These are phyloP conservation scores for Sepiola atlantica DNA, from an alignment of 2,888 invertebrate species.

Conservation along the genomic window DNA sequence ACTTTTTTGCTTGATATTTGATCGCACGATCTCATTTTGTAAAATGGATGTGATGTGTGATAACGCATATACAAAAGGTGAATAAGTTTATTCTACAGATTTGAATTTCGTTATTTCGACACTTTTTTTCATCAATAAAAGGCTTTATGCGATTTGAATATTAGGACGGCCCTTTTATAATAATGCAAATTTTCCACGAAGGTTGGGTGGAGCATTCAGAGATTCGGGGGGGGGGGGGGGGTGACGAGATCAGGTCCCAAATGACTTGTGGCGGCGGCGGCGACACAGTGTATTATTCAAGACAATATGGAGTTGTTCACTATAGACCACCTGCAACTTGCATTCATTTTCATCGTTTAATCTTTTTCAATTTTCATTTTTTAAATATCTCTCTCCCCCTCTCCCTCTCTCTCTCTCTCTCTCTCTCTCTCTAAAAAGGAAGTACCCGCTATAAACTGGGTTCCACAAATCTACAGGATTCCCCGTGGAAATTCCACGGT, in stretches of 20 bases:
- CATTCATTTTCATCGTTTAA: not conserved
- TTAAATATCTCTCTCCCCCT: too few relatives aligned
- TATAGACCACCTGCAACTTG: not conserved
- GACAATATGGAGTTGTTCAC: not conserved
- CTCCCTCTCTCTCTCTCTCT: too few relatives aligned
- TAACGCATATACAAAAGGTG: too few relatives aligned
- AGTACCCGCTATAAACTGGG: too few relatives aligned
- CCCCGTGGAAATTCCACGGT: too few relatives aligned
- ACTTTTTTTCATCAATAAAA: not conserved
- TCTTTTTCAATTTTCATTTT: not conserved
- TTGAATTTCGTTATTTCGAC: not conserved
- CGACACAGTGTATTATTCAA: not conserved
- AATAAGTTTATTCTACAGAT: too few relatives aligned
- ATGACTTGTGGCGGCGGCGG: not conserved
- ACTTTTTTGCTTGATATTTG: too few relatives aligned
- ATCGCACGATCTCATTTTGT: too few relatives aligned
- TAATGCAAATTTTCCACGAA: not conserved
- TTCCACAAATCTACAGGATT: too few relatives aligned
- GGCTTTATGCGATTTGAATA: not conserved
- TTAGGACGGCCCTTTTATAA: not conserved
- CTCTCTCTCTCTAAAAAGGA: too few relatives aligned
- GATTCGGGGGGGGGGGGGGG: not conserved
- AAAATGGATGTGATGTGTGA: too few relatives aligned
- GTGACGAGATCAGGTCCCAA: not conserved
- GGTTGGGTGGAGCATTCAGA: not conserved